These are phyloP conservation scores for Scalopus aquaticus DNA, from an alignment of 2,113 vertebrate genomes.

Conservation along the genomic window DNA sequence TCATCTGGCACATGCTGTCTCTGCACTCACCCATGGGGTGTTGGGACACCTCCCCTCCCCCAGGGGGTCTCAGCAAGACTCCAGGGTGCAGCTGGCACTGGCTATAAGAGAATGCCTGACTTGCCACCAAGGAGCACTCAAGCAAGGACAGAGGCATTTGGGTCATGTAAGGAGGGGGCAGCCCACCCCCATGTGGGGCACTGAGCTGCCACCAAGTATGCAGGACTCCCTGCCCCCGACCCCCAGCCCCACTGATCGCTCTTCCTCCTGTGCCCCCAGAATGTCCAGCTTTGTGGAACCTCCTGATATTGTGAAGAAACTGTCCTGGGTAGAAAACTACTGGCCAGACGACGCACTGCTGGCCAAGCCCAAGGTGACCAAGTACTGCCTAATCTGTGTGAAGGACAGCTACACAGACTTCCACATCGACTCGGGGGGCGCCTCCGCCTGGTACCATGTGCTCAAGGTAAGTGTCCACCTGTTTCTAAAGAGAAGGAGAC, in stretches of 20 bases:
- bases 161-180: background rate
- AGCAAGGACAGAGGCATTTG: background rate
- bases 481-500: no score
- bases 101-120: background rate
- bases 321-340: conserved; percentile 98
- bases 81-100: background rate
- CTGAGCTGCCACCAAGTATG: background rate
- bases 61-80: background rate
- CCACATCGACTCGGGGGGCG: conserved; percentile 96
- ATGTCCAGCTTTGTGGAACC: conserved; percentile 97
- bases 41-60: background rate
- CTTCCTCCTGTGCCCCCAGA: conserved; percentile 81
- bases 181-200: fast-evolving
- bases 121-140: background rate
- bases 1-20: background rate
- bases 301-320: conserved; percentile 94
- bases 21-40: background rate
- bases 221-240: background rate
- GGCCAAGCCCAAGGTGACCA: conserved; percentile 97
- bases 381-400: conserved; percentile 98
- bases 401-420: conserved; percentile 99
- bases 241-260: background rate
- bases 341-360: conserved; percentile 97
- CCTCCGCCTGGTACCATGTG: conserved; percentile 97
- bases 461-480: conserved; percentile 90